A percentile compares a stretch with the other conserved stretches of the same genome.
Conservation (phyloP, 2,113 vertebrate species). For the Pelodiscus sinensis region DNA sequence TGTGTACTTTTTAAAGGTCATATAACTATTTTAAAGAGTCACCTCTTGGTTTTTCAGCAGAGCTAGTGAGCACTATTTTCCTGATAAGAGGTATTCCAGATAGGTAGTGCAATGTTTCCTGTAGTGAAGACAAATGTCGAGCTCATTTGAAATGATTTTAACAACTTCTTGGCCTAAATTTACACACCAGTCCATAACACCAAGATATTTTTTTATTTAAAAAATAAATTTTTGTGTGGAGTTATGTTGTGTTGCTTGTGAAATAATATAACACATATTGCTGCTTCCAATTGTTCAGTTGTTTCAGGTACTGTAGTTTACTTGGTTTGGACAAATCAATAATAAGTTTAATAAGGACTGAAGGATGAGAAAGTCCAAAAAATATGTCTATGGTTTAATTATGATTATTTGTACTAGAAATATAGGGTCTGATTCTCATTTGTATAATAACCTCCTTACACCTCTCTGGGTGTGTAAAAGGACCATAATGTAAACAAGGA, state of each 20-base stretch:
- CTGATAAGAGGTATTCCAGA: slow-evolving; percentile 33
- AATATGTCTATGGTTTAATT: background rate
- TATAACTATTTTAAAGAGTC: slow-evolving; percentile 47
- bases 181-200: background rate
- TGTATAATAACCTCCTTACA: background rate
- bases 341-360: slow-evolving; percentile 31
- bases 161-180: slow-evolving; percentile 15
- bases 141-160: slow-evolving; percentile 41
- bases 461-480: background rate
- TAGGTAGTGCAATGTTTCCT: slow-evolving; percentile 37
- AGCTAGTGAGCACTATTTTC: slow-evolving; percentile 23
- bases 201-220: background rate
- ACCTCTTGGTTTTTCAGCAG: slow-evolving; percentile 44
- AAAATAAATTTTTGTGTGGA: background rate
- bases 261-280: background rate
- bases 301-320: background rate
- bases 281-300: background rate
- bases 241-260: background rate
- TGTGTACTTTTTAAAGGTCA: slow-evolving; percentile 36
- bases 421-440: background rate
- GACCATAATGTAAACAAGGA: background rate
- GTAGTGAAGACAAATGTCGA: slow-evolving; percentile 33
- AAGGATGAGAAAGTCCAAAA: background rate
- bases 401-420: background rate
- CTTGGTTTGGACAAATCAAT: background rate